Base-by-base conservation (phyloP, 1,140 invertebrate species). In the Eurosta solidaginis region DNA sequence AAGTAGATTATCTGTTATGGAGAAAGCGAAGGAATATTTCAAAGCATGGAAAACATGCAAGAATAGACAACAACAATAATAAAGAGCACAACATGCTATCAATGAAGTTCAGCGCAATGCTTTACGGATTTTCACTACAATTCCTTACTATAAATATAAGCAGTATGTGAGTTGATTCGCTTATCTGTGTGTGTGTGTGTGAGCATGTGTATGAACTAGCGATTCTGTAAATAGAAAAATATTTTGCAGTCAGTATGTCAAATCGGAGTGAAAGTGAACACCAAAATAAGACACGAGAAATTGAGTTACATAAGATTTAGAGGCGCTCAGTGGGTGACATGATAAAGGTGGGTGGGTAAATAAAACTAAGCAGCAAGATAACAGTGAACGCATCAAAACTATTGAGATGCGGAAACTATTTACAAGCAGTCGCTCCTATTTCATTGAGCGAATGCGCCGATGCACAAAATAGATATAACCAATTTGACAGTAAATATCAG, bases 211-310 rank as follows among this genome's bases (percentile, higher is more conserved):
- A 17, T 42, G 17, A 25, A 7, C 50, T 25, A 20, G 50, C 47
- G 33, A 17, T 50, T 49, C n/a, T 17, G 47, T 52, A 50, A 45
- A 45, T 17, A 76, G 29, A n/a, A 22, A 9, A 9, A n/a, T 12
- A 68, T 68, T 68, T 68, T 20, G 59, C 59, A 40, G 59, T 68
- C 59, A 68, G n/a, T 68, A 68, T 68, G 59, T 68, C 59, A 25
- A 54, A 40, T 40, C 40, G 17, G 20, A 68, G 33, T 68, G 59
- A 68, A 68, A 68, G 59, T 40, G 59, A 10, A 68, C n/a, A 40
- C n/a, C 6, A 40, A 40, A 36, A 73, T 52, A 52, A 52, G 20
- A 20, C 20, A n/a, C 45, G 14, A 9, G 12, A 47, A 17, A 47
- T n/a, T 47, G 45, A 47, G 45, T 3, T 14, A 17, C 3, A 17